These are phyloP conservation scores for Heliconius sara DNA, from an alignment of 2,888 invertebrate species.

Conservation along the genomic window DNA sequence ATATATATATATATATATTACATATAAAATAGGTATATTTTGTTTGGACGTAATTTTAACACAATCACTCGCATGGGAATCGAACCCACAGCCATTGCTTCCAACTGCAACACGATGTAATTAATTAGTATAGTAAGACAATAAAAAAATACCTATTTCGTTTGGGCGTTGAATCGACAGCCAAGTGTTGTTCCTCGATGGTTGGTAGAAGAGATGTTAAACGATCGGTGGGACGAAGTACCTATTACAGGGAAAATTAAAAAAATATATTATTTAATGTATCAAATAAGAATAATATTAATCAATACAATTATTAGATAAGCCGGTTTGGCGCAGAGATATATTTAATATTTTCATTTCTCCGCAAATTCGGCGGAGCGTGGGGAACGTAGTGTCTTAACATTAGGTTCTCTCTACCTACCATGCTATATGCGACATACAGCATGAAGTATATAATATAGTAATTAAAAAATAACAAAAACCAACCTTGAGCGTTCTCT, in stretches of 20 bases:
- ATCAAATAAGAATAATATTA: too few relatives aligned
- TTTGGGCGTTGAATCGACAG: slow-evolving; percentile 64
- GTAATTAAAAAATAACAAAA: neutral
- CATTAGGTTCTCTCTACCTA: neutral
- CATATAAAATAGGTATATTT: too few relatives aligned
- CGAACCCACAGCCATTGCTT: neutral
- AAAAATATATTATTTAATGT: neutral
- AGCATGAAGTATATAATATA: neutral
- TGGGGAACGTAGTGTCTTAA: neutral
- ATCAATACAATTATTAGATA: too few relatives aligned
- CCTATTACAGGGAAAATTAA: slow-evolving; percentile 64
- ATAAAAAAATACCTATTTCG: slow-evolving; percentile 66
- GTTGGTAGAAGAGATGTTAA: slow-evolving; percentile 89
- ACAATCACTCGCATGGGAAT: slow-evolving; percentile 31
- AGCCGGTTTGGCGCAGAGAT: too few relatives aligned
- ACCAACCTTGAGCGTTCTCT: slow-evolving; percentile 85
- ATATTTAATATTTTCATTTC: too few relatives aligned
- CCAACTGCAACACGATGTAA: too few relatives aligned
- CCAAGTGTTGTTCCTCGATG: slow-evolving; percentile 87
- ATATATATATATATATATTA: too few relatives aligned
- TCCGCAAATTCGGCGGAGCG: neutral
- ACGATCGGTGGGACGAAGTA: slow-evolving; percentile 89
- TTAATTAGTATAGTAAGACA: neutral
- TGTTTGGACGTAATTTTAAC: neutral
- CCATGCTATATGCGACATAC: neutral